These are phyloP conservation scores for Rotaria macrura DNA, from an alignment of 2,888 invertebrate species.

Conservation along the genomic window DNA sequence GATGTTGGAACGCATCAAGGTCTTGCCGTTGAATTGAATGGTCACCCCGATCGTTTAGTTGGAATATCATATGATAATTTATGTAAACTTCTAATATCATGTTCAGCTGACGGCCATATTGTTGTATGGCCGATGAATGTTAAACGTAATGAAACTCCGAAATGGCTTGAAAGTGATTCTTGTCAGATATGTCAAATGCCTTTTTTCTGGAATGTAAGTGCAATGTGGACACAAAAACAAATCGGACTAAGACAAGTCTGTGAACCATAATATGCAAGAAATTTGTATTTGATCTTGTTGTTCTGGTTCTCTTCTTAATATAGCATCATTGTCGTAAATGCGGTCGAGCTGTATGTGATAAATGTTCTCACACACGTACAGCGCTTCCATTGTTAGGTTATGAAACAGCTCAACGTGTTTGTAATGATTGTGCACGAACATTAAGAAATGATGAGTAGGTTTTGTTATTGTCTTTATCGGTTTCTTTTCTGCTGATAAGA, in stretches of 20 bases:
- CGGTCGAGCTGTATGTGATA: constrained; percentile 85
- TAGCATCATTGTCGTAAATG: constrained; percentile 60
- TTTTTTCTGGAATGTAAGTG: constrained; percentile 95
- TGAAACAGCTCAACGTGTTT: constrained; percentile 90
- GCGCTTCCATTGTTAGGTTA: constrained; percentile 91
- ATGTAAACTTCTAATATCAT: background rate
- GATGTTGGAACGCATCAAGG: constrained; percentile 79
- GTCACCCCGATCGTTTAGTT: constrained; percentile 55
- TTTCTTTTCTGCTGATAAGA: no score
- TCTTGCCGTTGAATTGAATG: constrained; percentile 80
- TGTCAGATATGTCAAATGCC: constrained; percentile 88
- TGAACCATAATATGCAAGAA: background rate
- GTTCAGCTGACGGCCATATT: constrained; percentile 27
- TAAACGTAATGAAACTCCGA: constrained; percentile 28
- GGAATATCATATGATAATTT: constrained; percentile 1
- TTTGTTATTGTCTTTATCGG: background rate
- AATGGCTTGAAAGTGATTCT: constrained; percentile 81
- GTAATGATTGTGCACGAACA: constrained; percentile 64
- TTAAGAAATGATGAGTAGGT: constrained; percentile 30
- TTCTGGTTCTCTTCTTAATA: constrained; percentile 34
- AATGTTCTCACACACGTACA: constrained; percentile 74
- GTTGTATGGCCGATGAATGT: constrained; percentile 33
- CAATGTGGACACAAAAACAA: constrained; percentile 94
- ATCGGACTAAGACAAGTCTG: constrained; percentile 60
- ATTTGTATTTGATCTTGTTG: no score